Percentiles rank a stretch among this genome's conserved stretches.
These are phyloP conservation scores for Ornithorhynchus anatinus DNA, from an alignment of 2,113 vertebrate species.

Conservation along the genomic window DNA sequence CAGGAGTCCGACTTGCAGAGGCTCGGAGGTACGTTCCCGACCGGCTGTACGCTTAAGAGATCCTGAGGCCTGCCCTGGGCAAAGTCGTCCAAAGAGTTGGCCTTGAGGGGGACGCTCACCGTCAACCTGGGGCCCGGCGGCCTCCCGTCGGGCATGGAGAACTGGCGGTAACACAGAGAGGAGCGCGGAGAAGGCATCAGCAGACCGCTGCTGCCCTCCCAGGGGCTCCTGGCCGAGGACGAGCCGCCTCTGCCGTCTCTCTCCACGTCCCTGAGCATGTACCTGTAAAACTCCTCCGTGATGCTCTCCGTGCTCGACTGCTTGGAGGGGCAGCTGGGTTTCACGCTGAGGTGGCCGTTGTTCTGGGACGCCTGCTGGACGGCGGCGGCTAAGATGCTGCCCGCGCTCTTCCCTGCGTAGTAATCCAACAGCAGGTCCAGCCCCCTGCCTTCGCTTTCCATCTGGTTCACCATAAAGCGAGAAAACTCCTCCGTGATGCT, in stretches of 20 bases:
- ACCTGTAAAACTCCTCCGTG: slow-evolving; percentile 95
- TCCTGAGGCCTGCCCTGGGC: slow-evolving; percentile 80
- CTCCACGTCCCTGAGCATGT: slow-evolving; percentile 92
- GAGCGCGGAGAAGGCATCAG: slow-evolving; percentile 80
- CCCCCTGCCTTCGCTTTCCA: slow-evolving; percentile 93
- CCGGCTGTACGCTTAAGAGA: slow-evolving; percentile 78
- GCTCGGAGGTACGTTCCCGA: slow-evolving; percentile 70
- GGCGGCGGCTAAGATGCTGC: slow-evolving; percentile 87
- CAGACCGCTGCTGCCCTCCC: slow-evolving; percentile 85
- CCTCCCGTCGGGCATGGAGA: slow-evolving; percentile 86
- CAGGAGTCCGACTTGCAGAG: slow-evolving; percentile 96
- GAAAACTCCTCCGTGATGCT: slow-evolving; percentile 98
- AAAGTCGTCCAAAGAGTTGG: slow-evolving; percentile 93
- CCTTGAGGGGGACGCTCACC: slow-evolving; percentile 88
- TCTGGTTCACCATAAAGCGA: slow-evolving; percentile 97
- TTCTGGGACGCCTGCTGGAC: slow-evolving; percentile 87
- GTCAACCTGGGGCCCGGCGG: slow-evolving; percentile 82
- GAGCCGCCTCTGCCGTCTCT: slow-evolving; percentile 82
- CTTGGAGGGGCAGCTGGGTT: slow-evolving; percentile 88
- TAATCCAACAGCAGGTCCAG: slow-evolving; percentile 95
- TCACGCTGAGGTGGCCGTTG: slow-evolving; percentile 86
- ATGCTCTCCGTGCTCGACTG: slow-evolving; percentile 98
- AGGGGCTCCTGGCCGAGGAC: slow-evolving; percentile 73
- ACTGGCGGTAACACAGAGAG: slow-evolving; percentile 88
- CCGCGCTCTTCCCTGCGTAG: slow-evolving; percentile 95